These are phyloP conservation scores for Zaprionus capensis DNA, from an alignment of 1,140 invertebrate species.

Conservation along the genomic window DNA sequence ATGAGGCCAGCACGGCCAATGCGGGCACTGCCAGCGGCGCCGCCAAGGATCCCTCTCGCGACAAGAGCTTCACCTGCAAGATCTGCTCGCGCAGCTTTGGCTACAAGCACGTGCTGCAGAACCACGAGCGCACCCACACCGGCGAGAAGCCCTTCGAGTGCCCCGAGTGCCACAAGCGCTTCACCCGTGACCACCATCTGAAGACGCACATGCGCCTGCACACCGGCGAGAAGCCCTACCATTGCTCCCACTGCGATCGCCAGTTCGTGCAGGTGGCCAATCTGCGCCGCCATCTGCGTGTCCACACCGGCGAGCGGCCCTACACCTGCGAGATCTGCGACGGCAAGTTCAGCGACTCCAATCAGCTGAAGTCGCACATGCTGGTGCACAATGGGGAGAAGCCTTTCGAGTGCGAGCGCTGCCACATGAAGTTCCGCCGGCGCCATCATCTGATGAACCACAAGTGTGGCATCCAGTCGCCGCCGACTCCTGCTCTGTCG, in stretches of 20 bases:
- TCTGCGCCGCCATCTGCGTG: constrained; percentile 94
- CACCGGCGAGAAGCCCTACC: constrained; percentile 96
- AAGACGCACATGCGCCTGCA: constrained; percentile 97
- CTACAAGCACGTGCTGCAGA: constrained; percentile 97
- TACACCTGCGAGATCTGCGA: constrained; percentile 96
- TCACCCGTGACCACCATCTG: constrained; percentile 97
- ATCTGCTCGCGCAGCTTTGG: constrained; percentile 95
- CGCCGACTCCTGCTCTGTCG: constrained; percentile 69
- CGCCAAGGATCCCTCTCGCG: constrained; percentile 86
- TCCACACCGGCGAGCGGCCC: constrained; percentile 97
- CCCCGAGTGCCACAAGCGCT: constrained; percentile 96
- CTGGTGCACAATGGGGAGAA: constrained; percentile 96
- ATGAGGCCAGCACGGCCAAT: constrained; percentile 59
- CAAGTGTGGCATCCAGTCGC: constrained; percentile 88
- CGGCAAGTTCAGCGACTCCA: constrained; percentile 96
- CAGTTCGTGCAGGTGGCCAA: constrained; percentile 98
- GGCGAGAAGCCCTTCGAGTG: constrained; percentile 99
- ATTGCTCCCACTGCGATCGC: constrained; percentile 95
- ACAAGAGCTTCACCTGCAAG: constrained; percentile 94
- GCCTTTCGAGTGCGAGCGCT: constrained; percentile 92
- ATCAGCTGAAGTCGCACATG: constrained; percentile 96
- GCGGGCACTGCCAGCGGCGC: constrained; percentile 62
- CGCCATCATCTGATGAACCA: constrained; percentile 94
- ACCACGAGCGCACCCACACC: constrained; percentile 98
- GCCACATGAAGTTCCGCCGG: constrained; percentile 90